Base-by-base conservation (phyloP, 2,797 vertebrate species). In the Argyrosomus regius region DNA sequence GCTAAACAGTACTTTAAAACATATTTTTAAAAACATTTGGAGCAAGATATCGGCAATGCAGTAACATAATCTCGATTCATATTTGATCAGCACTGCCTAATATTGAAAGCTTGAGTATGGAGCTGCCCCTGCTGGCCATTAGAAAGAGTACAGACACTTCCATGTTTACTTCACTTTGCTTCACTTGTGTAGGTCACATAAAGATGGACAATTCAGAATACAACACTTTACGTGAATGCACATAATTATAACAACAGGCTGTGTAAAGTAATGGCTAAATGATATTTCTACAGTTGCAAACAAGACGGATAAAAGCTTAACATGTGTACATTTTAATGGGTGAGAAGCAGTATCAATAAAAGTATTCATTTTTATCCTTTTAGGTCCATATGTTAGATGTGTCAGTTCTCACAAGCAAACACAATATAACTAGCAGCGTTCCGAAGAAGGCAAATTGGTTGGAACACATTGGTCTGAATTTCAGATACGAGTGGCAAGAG, bases 271-370 rank as follows among this genome's bases (percentile, higher is more conserved):
- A 63, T 53, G 48, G 14, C 22, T 45, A 35, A 64, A 67, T 1
- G 57, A 45, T 28, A 52, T 72, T 70, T 8, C 60, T 6, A 64
- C 4, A 57, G 66, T 65, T 72, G 43, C 53, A 46, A 60, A 80
- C 16, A 31, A 53, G 10, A 50, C 18, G 58, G 18, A 41, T n/a
- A 52, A 59, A n/a, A 77, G 18, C 18, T 17, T 20, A 22, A 20
- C 57, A 22, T 9, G 48, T 56, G 18, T 56, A 10, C 18, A 52
- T 59, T 72, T 48, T 60, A 6, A 56, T 59, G n/a, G 13, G 26
- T 26, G 11, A 39, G 45, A 35, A 70, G 11, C 28, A 3, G 12
- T 35, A 45, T 41, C 12, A 72, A 26, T 28, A 46, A 39, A 26
- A 50, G 24, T 26, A 39, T 53, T 58, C 9, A 8, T 20, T 83